Percentiles rank a stretch among this genome's conserved stretches.
Conservation (phyloP, 1,140 invertebrate species). For the Caerostris extrusa region DNA sequence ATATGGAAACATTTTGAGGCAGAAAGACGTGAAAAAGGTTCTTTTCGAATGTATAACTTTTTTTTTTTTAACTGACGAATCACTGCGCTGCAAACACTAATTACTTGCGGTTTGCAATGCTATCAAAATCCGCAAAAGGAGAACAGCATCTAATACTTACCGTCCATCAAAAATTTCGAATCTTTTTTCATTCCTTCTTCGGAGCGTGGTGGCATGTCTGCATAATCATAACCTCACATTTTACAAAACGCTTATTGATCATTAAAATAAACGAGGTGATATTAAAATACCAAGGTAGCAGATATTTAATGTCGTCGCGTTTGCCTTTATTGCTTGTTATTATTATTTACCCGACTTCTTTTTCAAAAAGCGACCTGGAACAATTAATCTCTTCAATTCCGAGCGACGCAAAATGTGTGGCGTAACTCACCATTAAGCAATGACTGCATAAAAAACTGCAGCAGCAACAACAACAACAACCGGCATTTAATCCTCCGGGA, state of each 20-base stretch:
- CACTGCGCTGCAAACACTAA: background rate
- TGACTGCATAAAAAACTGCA: background rate
- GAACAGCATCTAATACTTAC: background rate
- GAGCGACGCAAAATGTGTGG: slow-evolving; percentile 37
- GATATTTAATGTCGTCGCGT: slow-evolving; percentile 69
- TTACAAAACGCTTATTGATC: slow-evolving; percentile 70
- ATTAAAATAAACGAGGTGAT: slow-evolving; percentile 72
- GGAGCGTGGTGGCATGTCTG: background rate
- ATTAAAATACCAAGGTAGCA: slow-evolving; percentile 69
- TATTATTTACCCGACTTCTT: slow-evolving; percentile 65
- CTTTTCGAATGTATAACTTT: no score
- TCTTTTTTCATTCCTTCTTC: no score
- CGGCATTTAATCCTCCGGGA: slow-evolving; percentile 59
- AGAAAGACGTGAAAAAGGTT: no score
- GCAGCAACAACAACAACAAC: slow-evolving; percentile 49
- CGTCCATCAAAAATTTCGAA: slow-evolving; percentile 46
- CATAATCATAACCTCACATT: slow-evolving; percentile 50
- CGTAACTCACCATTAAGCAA: slow-evolving; percentile 49
- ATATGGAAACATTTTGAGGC: no score
- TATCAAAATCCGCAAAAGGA: no score
- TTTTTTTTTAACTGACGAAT: background rate
- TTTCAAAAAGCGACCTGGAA: slow-evolving; percentile 30
- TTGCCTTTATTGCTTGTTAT: slow-evolving; percentile 70
- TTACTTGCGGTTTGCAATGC: no score
- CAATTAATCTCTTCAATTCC: slow-evolving; percentile 69